Percentiles rank a stretch among this genome's conserved stretches.
Evolutionary conservation across 2,113 vertebrate genomes (phyloP).

Genomic region (Synodontis membranacea): DNA sequence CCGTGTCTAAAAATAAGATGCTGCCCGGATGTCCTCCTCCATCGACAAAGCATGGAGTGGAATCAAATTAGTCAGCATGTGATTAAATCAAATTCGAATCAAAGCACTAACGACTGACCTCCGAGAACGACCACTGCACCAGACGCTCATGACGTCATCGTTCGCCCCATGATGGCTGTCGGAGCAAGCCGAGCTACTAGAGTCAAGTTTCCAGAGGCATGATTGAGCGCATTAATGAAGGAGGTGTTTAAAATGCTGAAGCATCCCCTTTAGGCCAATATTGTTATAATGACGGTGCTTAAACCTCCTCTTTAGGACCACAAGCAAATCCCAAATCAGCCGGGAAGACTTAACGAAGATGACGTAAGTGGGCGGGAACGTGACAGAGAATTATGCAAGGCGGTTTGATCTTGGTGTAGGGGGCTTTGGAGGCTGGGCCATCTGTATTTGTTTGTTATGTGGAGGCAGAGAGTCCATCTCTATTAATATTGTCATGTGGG

Average conservation of each 20-base stretch:
- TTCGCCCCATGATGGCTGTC: constrained; percentile 40
- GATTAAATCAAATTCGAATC: constrained; percentile 71
- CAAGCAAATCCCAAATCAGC: background rate
- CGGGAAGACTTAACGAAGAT: constrained; percentile 24
- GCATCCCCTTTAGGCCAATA: constrained; percentile 14
- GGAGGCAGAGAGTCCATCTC: constrained; percentile 42
- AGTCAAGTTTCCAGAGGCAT: constrained; percentile 10
- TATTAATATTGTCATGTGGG: constrained; percentile 58
- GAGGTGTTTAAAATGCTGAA: constrained; percentile 27
- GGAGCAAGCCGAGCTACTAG: constrained; percentile 50
- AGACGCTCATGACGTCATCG: constrained; percentile 53
- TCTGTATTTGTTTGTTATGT: constrained; percentile 58
- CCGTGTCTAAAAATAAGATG: constrained; percentile 69
- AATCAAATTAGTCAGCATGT: constrained; percentile 73
- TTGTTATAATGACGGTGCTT: constrained; percentile 17
- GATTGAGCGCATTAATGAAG: constrained; percentile 33
- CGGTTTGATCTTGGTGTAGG: constrained; percentile 36
- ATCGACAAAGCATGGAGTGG: constrained; percentile 68
- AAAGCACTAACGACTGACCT: constrained; percentile 69
- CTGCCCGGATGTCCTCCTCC: constrained; percentile 68
- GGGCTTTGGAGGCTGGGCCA: constrained; percentile 43
- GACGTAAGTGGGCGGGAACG: constrained; percentile 22
- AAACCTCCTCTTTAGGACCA: constrained; percentile 9
- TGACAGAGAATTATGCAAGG: constrained; percentile 39
- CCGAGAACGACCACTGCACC: constrained; percentile 56